These are phyloP conservation scores for Lepidotrigona ventralis DNA, from an alignment of 1,140 invertebrate genomes.

Conservation along the genomic window DNA sequence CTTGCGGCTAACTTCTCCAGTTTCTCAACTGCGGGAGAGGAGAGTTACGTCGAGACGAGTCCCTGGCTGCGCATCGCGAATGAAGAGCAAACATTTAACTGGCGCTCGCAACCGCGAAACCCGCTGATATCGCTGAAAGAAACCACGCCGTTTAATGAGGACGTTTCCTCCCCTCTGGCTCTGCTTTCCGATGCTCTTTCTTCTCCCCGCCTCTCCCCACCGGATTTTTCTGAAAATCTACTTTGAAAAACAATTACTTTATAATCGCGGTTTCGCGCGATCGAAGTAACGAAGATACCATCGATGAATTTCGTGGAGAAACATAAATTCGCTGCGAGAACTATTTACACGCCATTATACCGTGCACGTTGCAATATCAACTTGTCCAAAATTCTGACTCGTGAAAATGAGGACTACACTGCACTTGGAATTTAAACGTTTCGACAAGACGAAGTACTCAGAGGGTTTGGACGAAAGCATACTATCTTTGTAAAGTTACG, in stretches of 20 bases:
- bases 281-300: not conserved
- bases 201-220: too few species aligned
- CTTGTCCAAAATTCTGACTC: too few species aligned
- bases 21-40: slow-evolving; percentile 3
- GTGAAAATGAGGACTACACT: too few species aligned
- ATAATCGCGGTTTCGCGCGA: too few species aligned
- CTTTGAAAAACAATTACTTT: too few species aligned
- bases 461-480: too few species aligned
- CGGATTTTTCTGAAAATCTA: not conserved
- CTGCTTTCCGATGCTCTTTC: too few species aligned
- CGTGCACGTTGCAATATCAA: not conserved
- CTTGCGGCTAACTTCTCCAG: slow-evolving; percentile 29
- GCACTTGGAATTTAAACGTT: too few species aligned
- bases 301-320: not conserved
- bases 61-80: slow-evolving; percentile 30
- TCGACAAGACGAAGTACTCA: too few species aligned
- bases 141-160: slow-evolving; percentile 17
- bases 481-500: not conserved
- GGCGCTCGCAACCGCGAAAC: slow-evolving; percentile 8
- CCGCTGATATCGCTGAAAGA: slow-evolving; percentile 41
- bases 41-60: slow-evolving; percentile 17
- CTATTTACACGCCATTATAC: not conserved
- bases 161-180: not conserved
- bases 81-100: slow-evolving; percentile 53
- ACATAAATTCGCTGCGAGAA: not conserved